phyloP scores from a whole-genome alignment of 2,797 vertebrate species.

The Dryobates pubescens region DNA sequence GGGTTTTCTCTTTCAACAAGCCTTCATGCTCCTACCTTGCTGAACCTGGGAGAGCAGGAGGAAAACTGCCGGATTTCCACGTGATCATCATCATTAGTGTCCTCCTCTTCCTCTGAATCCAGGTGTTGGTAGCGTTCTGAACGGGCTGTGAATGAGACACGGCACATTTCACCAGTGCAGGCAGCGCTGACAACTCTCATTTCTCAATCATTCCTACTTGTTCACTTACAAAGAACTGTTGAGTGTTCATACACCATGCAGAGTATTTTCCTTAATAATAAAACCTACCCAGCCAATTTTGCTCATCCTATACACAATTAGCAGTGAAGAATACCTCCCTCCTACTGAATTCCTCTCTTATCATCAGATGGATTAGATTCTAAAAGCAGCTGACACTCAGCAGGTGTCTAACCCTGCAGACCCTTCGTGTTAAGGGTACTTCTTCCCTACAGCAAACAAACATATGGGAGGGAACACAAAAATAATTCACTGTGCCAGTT shows the following conservation, averaged over 20 bases:
- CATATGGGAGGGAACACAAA: neutral
- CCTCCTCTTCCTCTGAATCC: conserved; percentile 96
- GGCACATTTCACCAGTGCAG: neutral
- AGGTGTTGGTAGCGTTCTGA: conserved; percentile 93
- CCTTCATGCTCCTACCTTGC: conserved; percentile 81
- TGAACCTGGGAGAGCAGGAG: conserved; percentile 95
- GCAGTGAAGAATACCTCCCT: neutral
- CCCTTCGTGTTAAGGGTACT: neutral
- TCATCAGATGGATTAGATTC: neutral
- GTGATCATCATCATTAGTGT: conserved; percentile 93
- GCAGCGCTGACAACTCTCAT: neutral
- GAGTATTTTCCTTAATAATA: neutral
- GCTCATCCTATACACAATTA: neutral
- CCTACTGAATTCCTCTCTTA: neutral
- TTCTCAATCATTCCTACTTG: neutral
- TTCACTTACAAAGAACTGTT: neutral
- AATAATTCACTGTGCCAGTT: neutral
- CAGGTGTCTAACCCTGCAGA: conserved; percentile 12
- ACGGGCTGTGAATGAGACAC: conserved; percentile 81
- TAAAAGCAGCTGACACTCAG: conserved; percentile 7
- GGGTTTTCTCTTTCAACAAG: neutral
- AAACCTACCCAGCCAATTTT: neutral
- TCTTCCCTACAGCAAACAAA: neutral
- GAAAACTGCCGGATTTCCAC: conserved; percentile 96
- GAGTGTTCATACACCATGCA: neutral